Percentiles rank a stretch among this genome's conserved stretches.
Evolutionary conservation across 2,113 vertebrate species (phyloP).

Genomic region (Ictalurus punctatus): DNA sequence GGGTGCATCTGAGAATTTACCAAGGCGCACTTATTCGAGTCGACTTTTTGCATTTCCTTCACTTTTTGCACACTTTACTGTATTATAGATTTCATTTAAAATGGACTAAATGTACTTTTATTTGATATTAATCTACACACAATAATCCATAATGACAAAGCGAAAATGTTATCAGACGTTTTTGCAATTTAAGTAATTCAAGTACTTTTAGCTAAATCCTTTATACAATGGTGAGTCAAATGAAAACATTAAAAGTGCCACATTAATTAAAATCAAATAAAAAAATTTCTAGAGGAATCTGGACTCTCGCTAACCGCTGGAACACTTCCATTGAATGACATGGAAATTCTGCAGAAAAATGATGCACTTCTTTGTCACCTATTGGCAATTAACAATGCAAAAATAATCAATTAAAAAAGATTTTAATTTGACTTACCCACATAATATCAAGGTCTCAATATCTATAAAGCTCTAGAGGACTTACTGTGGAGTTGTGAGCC

Average conservation of each 20-base stretch:
- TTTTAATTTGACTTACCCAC: neutral
- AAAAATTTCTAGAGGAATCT: neutral
- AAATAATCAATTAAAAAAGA: too few species aligned
- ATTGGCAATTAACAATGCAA: neutral
- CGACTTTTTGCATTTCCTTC: neutral
- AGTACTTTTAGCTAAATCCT: neutral
- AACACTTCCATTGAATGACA: neutral
- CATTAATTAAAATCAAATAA: neutral
- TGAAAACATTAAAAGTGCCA: neutral
- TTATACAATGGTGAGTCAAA: neutral
- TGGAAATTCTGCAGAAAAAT: neutral
- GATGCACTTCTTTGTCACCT: neutral
- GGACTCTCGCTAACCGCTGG: neutral
- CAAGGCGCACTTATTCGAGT: neutral
- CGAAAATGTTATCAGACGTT: neutral
- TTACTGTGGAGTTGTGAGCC: slow-evolving; percentile 68
- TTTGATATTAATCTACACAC: neutral
- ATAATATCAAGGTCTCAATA: neutral
- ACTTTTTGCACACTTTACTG: neutral
- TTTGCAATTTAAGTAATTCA: neutral
- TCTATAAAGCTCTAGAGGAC: neutral
- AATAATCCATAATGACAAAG: neutral
- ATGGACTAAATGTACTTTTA: neutral
- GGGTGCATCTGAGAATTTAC: neutral
- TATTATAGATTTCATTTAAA: neutral